Conservation (phyloP, 2,888 invertebrate species). For the Drosophila neutralis region DNA sequence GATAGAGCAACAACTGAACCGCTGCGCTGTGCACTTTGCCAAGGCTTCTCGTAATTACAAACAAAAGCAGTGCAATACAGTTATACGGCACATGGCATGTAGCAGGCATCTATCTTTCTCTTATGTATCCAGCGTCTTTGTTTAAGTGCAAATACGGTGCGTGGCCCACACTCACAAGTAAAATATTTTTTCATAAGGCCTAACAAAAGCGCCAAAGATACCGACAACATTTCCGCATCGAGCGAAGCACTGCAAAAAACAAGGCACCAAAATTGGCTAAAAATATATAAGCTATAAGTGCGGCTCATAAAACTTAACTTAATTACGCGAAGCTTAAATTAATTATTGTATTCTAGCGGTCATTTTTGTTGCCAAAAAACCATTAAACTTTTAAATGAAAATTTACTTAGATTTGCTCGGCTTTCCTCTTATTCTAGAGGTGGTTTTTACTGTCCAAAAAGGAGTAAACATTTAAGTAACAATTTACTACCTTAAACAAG, state of each 20-base stretch:
- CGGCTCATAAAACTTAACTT: background rate
- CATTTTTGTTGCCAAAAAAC: background rate
- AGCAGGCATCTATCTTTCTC: constrained; percentile 5
- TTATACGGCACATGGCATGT: constrained; percentile 14
- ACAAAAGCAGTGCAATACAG: constrained; percentile 34
- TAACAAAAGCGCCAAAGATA: constrained; percentile 30
- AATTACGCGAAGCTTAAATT: background rate
- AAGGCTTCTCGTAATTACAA: constrained; percentile 47
- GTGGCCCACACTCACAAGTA: constrained; percentile 40
- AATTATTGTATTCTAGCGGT: background rate
- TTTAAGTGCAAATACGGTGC: constrained; percentile 25
- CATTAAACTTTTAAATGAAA: background rate
- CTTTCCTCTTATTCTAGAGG: background rate
- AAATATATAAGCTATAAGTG: background rate
- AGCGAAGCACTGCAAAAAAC: constrained; percentile 32
- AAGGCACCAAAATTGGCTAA: background rate
- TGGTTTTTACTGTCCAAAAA: background rate
- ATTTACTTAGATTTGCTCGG: background rate
- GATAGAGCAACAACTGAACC: constrained; percentile 16
- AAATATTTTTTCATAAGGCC: constrained; percentile 31
- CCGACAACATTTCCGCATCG: constrained; percentile 46
- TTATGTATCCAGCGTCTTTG: background rate
- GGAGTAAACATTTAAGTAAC: background rate
- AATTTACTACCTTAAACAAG: background rate
- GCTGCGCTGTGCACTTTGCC: constrained; percentile 46